Evolutionary conservation across 1,140 invertebrate species (phyloP).

Genomic region (Cyclargus thomasi): DNA sequence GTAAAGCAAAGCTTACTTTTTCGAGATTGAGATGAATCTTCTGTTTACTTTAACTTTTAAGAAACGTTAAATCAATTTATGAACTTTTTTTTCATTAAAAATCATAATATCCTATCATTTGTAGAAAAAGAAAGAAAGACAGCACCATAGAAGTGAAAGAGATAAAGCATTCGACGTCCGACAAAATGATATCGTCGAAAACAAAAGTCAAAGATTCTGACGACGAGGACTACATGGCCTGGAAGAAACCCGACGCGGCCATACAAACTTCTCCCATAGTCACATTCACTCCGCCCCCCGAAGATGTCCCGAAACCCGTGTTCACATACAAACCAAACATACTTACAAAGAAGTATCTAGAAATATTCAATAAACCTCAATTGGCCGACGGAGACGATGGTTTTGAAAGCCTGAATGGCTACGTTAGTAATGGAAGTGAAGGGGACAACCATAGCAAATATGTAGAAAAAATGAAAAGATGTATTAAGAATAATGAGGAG

Average conservation of each 20-base stretch:
- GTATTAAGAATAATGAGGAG: constrained; percentile 28
- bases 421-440: constrained; percentile 82
- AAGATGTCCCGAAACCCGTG: constrained; percentile 41
- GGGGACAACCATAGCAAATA: constrained; percentile 43
- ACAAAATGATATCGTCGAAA: constrained; percentile 45
- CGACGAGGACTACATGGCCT: constrained; percentile 68
- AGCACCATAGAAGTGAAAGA: constrained; percentile 21
- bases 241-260: constrained; percentile 56
- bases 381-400: constrained; percentile 84
- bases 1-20: too few species aligned
- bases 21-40: too few species aligned
- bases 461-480: constrained; percentile 30
- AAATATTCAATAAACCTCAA: constrained; percentile 54
- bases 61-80: too few species aligned
- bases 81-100: too few species aligned
- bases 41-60: too few species aligned
- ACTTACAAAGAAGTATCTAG: constrained; percentile 63
- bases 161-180: constrained; percentile 27
- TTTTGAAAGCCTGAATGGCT: constrained; percentile 90
- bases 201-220: constrained; percentile 67
- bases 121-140: constrained; percentile 63
- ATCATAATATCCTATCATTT: neutral
- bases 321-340: constrained; percentile 55
- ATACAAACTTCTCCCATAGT: constrained; percentile 43
- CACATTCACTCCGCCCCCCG: constrained; percentile 58